phyloP scores from a whole-genome alignment of 1,140 invertebrate species.

The Drosophila tani region DNA sequence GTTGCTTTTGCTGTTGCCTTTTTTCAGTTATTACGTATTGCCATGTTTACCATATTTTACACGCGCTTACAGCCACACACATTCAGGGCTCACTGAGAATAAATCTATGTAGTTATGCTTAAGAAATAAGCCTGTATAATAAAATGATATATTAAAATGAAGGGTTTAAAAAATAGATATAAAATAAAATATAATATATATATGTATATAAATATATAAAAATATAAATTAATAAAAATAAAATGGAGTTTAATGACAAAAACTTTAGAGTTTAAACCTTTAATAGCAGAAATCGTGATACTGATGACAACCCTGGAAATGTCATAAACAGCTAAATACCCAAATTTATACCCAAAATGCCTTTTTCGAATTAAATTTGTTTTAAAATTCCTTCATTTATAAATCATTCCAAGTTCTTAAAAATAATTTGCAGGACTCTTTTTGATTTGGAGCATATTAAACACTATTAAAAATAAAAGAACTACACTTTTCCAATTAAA shows the following conservation, averaged over 20 bases:
- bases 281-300: no score
- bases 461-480: no score
- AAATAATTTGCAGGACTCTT: no score
- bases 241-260: no score
- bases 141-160: not conserved
- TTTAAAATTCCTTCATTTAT: no score
- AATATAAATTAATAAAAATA: not conserved
- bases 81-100: not conserved
- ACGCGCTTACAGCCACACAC: slow-evolving; percentile 72
- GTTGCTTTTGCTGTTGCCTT: slow-evolving; percentile 29
- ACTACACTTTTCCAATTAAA: not conserved
- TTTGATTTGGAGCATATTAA: not conserved
- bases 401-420: no score
- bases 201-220: no score
- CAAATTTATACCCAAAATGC: no score
- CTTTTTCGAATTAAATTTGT: no score
- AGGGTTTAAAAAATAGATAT: not conserved
- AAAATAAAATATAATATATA: no score
- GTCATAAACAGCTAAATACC: slow-evolving; percentile 2
- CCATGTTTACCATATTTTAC: slow-evolving; percentile 83
- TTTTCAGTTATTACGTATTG: slow-evolving; percentile 77
- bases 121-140: not conserved
- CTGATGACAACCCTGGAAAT: no score
- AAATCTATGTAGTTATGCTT: not conserved
- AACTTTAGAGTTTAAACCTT: no score